Evolutionary conservation across 2,888 invertebrate genomes (phyloP).

Genomic region (Himalopsyche kuldschensis): DNA sequence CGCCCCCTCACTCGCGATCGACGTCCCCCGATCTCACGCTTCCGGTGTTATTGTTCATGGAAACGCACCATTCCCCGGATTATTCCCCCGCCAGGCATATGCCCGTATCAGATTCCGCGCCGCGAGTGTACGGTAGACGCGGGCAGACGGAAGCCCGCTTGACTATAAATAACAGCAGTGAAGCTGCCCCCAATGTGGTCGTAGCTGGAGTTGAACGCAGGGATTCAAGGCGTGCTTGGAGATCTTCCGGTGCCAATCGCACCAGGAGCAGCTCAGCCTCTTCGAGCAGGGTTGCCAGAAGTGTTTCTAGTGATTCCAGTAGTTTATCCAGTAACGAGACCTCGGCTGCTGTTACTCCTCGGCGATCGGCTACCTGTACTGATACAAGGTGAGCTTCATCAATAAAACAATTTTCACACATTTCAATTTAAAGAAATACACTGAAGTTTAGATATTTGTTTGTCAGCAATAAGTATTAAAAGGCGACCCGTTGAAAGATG

Average conservation of each 20-base stretch:
- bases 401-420: no score
- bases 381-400: neutral
- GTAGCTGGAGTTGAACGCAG: neutral
- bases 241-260: neutral
- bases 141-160: neutral
- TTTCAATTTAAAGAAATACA: no score
- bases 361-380: neutral
- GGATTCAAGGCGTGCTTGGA: neutral
- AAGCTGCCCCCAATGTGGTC: neutral
- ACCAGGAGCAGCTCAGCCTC: slow-evolving; percentile 25
- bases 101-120: neutral
- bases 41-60: slow-evolving; percentile 34
- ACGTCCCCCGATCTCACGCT: slow-evolving; percentile 26
- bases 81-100: slow-evolving; percentile 5
- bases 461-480: no score
- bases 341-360: neutral
- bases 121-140: slow-evolving; percentile 18
- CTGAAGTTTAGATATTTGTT: no score
- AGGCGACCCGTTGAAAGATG: no score
- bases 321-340: slow-evolving; percentile 16
- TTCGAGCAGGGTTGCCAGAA: slow-evolving; percentile 12
- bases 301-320: slow-evolving; percentile 21
- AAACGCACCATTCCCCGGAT: slow-evolving; percentile 23
- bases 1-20: slow-evolving; percentile 17
- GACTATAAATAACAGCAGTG: neutral